Evolutionary conservation across 2,888 invertebrate species (phyloP).

Genomic region (Pteria penguin): DNA sequence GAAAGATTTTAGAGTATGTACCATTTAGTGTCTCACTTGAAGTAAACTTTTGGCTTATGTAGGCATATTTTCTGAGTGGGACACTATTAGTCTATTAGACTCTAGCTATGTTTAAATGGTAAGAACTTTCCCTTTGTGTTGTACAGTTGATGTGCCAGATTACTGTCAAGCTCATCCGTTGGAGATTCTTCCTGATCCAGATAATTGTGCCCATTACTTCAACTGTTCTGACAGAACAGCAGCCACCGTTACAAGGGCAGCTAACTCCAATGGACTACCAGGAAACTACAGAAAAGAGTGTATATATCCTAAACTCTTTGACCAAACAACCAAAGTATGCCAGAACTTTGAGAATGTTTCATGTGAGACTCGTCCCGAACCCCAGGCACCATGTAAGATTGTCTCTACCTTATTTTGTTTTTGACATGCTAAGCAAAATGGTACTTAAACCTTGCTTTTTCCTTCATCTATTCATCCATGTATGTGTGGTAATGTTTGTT

Average conservation of each 20-base stretch:
- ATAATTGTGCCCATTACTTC: slow-evolving; percentile 33
- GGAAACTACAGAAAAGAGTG: slow-evolving; percentile 44
- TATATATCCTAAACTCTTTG: slow-evolving; percentile 52
- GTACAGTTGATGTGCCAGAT: slow-evolving; percentile 26
- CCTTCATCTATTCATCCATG: too few relatives aligned
- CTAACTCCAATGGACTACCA: neutral
- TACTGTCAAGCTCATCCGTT: slow-evolving; percentile 31
- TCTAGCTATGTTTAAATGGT: too few relatives aligned
- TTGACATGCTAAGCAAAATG: too few relatives aligned
- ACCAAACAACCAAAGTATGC: slow-evolving; percentile 20
- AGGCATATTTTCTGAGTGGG: too few relatives aligned
- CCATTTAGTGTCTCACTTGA: too few relatives aligned
- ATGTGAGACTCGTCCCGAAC: slow-evolving; percentile 35
- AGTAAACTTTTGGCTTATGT: too few relatives aligned
- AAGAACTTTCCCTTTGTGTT: neutral
- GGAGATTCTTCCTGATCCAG: slow-evolving; percentile 37
- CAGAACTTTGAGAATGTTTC: slow-evolving; percentile 29
- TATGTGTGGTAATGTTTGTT: too few relatives aligned
- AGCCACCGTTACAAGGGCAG: neutral
- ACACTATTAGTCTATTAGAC: too few relatives aligned
- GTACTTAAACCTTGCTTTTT: too few relatives aligned
- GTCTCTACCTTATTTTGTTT: too few relatives aligned
- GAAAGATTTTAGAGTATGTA: too few relatives aligned
- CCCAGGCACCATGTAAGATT: slow-evolving; percentile 47
- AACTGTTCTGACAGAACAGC: slow-evolving; percentile 29